phyloP scores from a whole-genome alignment of 2,113 vertebrate genomes.

The Bos taurus region ARS-UCD2.0 NC_037331.1:87221001-87221500 shows the following conservation, averaged over 20 bases:
- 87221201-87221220: neutral
- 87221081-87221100: neutral
- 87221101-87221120: neutral
- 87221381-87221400: neutral
- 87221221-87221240: neutral
- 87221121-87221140: neutral
- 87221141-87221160: neutral
- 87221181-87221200: neutral
- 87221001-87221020: fast-evolving
- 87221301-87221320: neutral
- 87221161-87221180: neutral
- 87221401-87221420: neutral
- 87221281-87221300: neutral
- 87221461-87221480: neutral
- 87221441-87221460: neutral
- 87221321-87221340: neutral
- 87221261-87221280: neutral
- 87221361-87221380: neutral
- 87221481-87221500: neutral
- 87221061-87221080: neutral
- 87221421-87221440: neutral
- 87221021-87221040: neutral
- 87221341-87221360: neutral
- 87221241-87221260: neutral
- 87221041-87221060: neutral